Evolutionary conservation across 2,113 vertebrate species (phyloP), one percentile per base, ranked within the genome.

Genomic region (Podocnemis expansa): DNA sequence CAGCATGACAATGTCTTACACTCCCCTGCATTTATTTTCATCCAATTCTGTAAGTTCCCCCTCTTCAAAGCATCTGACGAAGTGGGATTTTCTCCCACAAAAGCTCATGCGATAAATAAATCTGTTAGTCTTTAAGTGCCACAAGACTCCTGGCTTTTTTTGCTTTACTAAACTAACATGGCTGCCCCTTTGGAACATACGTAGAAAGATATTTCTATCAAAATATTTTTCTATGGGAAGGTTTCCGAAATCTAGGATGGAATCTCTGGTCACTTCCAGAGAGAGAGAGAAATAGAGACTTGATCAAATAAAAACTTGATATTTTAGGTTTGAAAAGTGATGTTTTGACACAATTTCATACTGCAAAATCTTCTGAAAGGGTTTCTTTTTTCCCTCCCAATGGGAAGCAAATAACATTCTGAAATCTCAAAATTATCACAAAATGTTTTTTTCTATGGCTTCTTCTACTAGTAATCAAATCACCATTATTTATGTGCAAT

Each of bases 401-500:
- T 49, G 16, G 45, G 52, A 63, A 82, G 45, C 38, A 38, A 41
- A 47, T 63, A 16, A 17, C 17, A 73, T 34, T 10, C 13, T 45
- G 38, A 85, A 45, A 24, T 31, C 3, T 43, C n/a, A 24, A 22
- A 16, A 55, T 17, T 88, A 70, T 38, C 73, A 14, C 25, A 82
- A 79, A 82, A 88, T 21, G 63, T n/a, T n/a, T 34, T 70, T 17
- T 21, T 70, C n/a, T 38, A 16, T 38, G 19, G 19, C n/a, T 38
- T 38, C 63, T n/a, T 70, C 63, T 38, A 38, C 63, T 70, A 70
- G 63, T 70, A 70, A 70, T 70, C 22, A 79, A 24, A 85, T n/a
- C n/a, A 16, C 41, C 27, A 22, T 49, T 56, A 24, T 51, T 80
- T 47, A 24, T 0, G 0, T 49, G 55, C 2, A 1, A 34, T 5